Percentiles rank a stretch among this genome's conserved stretches.
These are phyloP conservation scores for Burhinus oedicnemus DNA, from an alignment of 2,113 vertebrate species.

Conservation along the genomic window DNA sequence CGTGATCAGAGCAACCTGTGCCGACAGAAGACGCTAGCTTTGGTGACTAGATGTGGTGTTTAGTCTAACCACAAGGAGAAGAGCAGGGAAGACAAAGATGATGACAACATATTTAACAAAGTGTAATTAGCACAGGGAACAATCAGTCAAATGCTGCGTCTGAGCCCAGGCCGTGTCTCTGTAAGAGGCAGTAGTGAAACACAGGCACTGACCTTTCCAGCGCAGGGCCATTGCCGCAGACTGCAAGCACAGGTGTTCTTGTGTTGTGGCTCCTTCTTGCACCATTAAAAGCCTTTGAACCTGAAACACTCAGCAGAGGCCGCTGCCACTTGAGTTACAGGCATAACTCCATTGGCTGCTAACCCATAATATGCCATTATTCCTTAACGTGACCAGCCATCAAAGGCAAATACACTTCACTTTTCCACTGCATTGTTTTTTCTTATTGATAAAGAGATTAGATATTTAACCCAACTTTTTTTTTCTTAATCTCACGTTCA, in stretches of 20 bases:
- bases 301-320: background rate
- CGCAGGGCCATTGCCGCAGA: background rate
- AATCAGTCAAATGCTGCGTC: background rate
- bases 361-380: background rate
- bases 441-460: background rate
- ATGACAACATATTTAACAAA: background rate
- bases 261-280: background rate
- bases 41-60: background rate
- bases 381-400: background rate
- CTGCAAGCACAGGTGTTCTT: background rate
- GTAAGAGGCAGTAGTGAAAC: background rate
- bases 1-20: background rate
- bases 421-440: background rate
- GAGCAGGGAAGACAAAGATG: background rate
- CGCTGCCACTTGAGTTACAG: background rate
- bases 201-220: background rate
- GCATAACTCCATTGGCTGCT: background rate
- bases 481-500: background rate
- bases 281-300: background rate
- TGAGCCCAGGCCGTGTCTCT: accelerated
- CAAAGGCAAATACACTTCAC: background rate
- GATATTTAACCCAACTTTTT: background rate
- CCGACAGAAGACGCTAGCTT: background rate
- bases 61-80: background rate
- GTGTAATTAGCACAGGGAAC: accelerated